Evolutionary conservation across 1,140 invertebrate species (phyloP).

Genomic region (Daktulosphaira vitifoliae): DNA sequence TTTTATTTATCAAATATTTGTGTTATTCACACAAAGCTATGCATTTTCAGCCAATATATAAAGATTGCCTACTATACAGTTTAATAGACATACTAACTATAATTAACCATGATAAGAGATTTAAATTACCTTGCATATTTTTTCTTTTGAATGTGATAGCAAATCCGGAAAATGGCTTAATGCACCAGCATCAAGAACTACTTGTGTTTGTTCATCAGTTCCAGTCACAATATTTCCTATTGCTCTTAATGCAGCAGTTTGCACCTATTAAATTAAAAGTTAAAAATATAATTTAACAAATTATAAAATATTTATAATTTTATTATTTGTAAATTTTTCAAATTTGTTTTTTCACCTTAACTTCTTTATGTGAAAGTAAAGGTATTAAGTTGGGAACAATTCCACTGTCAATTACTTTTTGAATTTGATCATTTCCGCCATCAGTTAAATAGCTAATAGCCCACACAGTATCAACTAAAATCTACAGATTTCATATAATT

Average conservation of each 20-base stretch:
- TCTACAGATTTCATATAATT: conserved; percentile 53
- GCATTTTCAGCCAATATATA: too few species aligned
- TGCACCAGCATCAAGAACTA: conserved; percentile 86
- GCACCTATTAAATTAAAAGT: conserved; percentile 47
- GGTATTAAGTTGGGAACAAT: conserved; percentile 92
- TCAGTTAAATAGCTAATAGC: conserved; percentile 98
- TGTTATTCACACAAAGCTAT: too few species aligned
- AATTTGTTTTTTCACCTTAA: conserved; percentile 72
- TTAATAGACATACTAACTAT: too few species aligned
- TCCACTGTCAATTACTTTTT: conserved; percentile 94
- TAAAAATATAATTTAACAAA: neutral
- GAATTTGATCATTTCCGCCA: conserved; percentile 96
- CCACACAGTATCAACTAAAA: conserved; percentile 98
- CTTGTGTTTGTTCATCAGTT: conserved; percentile 96
- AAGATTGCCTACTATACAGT: too few species aligned
- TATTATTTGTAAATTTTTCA: too few species aligned
- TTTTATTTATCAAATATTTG: too few species aligned
- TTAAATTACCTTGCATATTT: conserved; percentile 54
- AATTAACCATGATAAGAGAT: too few species aligned
- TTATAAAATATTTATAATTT: too few species aligned
- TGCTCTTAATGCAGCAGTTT: conserved; percentile 91
- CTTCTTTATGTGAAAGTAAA: conserved; percentile 88
- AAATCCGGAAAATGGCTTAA: conserved; percentile 84
- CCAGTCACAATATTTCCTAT: conserved; percentile 99
- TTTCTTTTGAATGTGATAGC: conserved; percentile 78